Percentiles rank a stretch among this genome's conserved stretches.
phyloP scores from a whole-genome alignment of 1,140 invertebrate species.

The Anoplolepis gracilipes region DNA sequence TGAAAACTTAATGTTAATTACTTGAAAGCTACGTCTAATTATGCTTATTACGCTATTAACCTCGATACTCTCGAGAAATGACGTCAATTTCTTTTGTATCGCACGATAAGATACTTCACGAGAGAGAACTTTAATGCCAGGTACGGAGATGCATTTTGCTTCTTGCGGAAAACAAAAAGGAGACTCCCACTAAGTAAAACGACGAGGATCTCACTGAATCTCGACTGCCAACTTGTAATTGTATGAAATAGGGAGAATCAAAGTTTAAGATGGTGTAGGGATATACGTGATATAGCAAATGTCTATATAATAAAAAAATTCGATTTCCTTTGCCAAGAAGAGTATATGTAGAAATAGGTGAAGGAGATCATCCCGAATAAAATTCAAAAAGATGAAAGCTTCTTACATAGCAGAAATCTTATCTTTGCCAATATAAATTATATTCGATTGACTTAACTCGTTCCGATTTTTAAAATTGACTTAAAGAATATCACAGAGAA shows the following conservation, averaged over 20 bases:
- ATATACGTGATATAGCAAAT: not conserved
- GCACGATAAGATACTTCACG: not conserved
- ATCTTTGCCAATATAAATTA: not conserved
- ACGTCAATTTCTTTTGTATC: conserved; percentile 16
- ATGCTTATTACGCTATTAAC: not conserved
- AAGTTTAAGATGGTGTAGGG: conserved; percentile 20
- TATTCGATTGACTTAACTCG: not conserved
- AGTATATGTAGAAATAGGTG: not conserved
- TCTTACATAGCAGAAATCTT: not conserved
- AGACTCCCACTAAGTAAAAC: conserved; percentile 15
- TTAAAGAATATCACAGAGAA: not conserved
- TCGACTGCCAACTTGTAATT: not conserved
- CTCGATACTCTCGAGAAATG: not conserved
- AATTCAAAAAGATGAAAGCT: conserved; percentile 1
- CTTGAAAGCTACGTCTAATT: conserved; percentile 22
- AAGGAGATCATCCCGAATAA: not conserved
- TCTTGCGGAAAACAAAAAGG: conserved; percentile 41
- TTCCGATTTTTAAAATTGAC: conserved; percentile 16
- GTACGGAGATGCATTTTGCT: conserved; percentile 40
- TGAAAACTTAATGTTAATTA: conserved; percentile 20
- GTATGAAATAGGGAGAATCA: conserved; percentile 15
- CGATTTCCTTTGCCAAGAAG: not conserved
- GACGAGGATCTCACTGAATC: conserved; percentile 24
- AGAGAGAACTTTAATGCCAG: conserved; percentile 52
- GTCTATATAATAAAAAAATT: not conserved